Evolutionary conservation across 1,140 invertebrate genomes (phyloP).

Genomic region (Dreissena rostriformis): DNA sequence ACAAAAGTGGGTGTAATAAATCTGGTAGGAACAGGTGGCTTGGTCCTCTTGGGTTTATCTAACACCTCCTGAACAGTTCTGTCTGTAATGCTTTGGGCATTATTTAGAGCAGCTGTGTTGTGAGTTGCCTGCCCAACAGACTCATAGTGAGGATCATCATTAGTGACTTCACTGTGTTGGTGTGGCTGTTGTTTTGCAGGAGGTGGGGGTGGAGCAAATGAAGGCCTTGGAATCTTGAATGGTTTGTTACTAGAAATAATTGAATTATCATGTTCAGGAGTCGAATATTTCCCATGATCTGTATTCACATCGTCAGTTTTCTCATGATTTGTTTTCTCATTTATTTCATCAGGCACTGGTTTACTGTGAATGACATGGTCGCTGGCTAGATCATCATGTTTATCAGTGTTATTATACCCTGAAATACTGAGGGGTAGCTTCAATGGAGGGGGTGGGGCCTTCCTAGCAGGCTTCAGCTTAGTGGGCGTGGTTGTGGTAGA

Average conservation of each 20-base stretch:
- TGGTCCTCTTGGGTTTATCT: conserved; percentile 17
- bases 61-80: background rate
- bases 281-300: background rate
- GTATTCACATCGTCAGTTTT: background rate
- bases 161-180: no score
- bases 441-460: conserved; percentile 33
- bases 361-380: background rate
- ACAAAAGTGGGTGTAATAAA: conserved; percentile 50
- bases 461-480: conserved; percentile 40
- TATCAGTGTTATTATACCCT: conserved; percentile 17
- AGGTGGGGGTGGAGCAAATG: background rate
- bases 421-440: background rate
- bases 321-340: conserved; percentile 41
- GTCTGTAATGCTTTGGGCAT: background rate
- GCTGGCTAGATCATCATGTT: conserved; percentile 8
- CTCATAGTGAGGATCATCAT: background rate
- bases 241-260: background rate
- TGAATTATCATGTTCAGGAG: background rate
- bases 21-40: conserved; percentile 45
- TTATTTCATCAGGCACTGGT: conserved; percentile 22
- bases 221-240: background rate
- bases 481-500: background rate
- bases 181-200: background rate
- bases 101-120: background rate
- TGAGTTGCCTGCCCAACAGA: background rate